Evolutionary conservation across 2,888 invertebrate species (phyloP).

Genomic region (Caenorhabditis sp.): DNA sequence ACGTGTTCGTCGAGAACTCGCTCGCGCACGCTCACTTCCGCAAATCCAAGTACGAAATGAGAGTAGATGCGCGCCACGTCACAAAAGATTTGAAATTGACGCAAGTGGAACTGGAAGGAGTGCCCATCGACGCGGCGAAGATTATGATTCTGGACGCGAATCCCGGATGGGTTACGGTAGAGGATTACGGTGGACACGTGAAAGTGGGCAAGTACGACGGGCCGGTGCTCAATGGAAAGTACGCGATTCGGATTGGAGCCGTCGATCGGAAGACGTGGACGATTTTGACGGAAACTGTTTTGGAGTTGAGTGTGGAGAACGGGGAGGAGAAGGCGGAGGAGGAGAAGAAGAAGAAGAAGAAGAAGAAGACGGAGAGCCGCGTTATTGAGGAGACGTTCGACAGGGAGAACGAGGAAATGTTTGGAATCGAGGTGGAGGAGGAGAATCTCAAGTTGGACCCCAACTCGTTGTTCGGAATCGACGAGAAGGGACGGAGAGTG

Average conservation of each 20-base stretch:
- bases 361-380: too few relatives aligned
- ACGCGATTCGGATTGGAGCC: constrained; percentile 60
- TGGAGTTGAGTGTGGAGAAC: constrained; percentile 50
- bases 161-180: constrained; percentile 74
- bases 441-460: constrained; percentile 27
- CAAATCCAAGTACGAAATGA: constrained; percentile 54
- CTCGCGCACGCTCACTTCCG: constrained; percentile 63
- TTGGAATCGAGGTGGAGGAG: constrained; percentile 19
- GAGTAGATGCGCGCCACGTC: constrained; percentile 46
- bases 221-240: constrained; percentile 50
- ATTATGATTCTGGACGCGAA: constrained; percentile 71
- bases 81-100: constrained; percentile 51
- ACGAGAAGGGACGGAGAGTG: constrained; percentile 56
- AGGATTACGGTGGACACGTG: constrained; percentile 73
- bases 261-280: constrained; percentile 63
- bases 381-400: constrained; percentile 54
- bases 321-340: constrained; percentile 29
- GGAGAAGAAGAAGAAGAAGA: neutral
- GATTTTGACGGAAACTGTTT: constrained; percentile 64
- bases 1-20: constrained; percentile 62
- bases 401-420: constrained; percentile 43
- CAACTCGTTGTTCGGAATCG: constrained; percentile 54
- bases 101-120: constrained; percentile 70
- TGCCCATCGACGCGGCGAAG: constrained; percentile 67
- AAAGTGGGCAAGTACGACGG: constrained; percentile 62